These are phyloP conservation scores for Lagopus muta DNA, from an alignment of 2,113 vertebrate genomes.

Conservation along the genomic window DNA sequence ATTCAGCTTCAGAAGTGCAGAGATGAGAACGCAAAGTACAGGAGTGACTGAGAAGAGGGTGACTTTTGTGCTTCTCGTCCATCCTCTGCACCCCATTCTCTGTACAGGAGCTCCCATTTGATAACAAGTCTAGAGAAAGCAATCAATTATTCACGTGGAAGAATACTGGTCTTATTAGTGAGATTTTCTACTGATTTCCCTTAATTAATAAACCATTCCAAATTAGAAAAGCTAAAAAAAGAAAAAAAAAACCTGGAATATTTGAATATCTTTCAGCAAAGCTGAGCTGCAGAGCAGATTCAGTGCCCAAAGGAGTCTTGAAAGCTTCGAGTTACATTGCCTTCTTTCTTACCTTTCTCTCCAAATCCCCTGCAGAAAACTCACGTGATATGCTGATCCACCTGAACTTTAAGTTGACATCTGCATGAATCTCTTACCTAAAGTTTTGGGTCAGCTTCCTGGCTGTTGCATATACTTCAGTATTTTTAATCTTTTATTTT, in stretches of 20 bases:
- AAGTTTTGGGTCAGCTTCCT: constrained; percentile 32
- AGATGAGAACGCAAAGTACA: neutral
- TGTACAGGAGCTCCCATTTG: neutral
- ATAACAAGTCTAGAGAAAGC: neutral
- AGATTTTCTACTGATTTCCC: neutral
- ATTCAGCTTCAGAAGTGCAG: neutral
- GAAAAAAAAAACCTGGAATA: neutral
- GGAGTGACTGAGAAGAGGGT: neutral
- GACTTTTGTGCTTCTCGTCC: neutral
- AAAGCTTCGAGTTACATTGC: neutral
- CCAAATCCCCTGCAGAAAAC: constrained; percentile 2
- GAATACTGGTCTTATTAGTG: neutral
- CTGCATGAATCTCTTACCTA: constrained; percentile 33
- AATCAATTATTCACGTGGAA: neutral
- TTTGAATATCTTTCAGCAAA: neutral
- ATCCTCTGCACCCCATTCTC: neutral
- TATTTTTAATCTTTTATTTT: constrained; percentile 13
- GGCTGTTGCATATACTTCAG: constrained; percentile 3
- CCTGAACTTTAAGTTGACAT: constrained; percentile 36
- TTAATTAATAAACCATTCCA: constrained; percentile 4
- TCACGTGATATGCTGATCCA: constrained; percentile 32
- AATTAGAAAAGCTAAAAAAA: neutral
- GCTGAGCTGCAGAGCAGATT: neutral
- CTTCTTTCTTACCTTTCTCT: neutral
- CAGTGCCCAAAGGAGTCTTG: neutral